These are phyloP conservation scores for Lepilemur septentrionalis DNA, from an alignment of 2,797 vertebrate genomes.

Conservation along the genomic window DNA sequence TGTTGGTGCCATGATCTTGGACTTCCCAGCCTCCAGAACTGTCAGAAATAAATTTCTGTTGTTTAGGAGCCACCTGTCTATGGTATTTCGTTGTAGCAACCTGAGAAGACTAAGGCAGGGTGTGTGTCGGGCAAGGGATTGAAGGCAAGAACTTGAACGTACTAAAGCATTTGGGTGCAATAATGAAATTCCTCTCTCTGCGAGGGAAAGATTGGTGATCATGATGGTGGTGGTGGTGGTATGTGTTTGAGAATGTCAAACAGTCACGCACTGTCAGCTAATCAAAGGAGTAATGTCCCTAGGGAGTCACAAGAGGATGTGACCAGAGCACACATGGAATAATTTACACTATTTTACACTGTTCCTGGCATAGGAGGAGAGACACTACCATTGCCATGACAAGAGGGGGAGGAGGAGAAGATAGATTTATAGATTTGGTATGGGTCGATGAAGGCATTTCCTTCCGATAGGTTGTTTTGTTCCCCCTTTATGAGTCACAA, in stretches of 20 bases:
- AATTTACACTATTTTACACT: neutral
- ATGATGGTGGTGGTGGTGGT: neutral
- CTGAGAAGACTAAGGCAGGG: neutral
- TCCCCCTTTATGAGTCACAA: neutral
- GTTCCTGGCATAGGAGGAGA: neutral
- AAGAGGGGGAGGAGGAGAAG: neutral
- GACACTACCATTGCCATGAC: neutral
- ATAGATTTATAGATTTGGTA: neutral
- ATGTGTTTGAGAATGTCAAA: neutral
- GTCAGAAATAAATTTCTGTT: neutral
- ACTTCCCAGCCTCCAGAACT: neutral
- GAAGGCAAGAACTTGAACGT: neutral
- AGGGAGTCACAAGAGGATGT: neutral
- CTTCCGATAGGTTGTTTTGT: neutral
- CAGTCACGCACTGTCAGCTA: neutral
- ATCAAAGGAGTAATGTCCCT: neutral
- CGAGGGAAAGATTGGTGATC: neutral
- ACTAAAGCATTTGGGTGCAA: neutral
- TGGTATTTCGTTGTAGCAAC: neutral
- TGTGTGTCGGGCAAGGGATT: neutral
- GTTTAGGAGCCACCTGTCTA: neutral
- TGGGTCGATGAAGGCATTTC: neutral
- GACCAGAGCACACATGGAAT: neutral
- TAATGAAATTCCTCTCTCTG: neutral
- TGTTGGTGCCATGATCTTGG: neutral